Evolutionary conservation across 92 coral and sea anemone species (phyloP), one percentile per base, ranked within the genome.

Genomic region (Diadumene lineata): DNA sequence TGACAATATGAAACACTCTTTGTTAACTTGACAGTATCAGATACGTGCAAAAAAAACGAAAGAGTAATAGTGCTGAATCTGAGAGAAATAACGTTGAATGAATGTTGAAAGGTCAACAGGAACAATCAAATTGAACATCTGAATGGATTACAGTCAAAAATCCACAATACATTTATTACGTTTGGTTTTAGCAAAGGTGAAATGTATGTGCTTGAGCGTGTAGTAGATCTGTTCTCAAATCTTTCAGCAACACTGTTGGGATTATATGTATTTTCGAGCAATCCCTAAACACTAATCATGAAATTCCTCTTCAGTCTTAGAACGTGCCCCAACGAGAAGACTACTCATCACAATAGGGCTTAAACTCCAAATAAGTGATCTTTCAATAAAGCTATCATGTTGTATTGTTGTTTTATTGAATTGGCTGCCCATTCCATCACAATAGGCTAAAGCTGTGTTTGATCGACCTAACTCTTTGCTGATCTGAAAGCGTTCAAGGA

Each of bases 371-470:
- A 25, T 18, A 72, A 15, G 66, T 48, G 77, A 72, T 53, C 17
- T 72, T 72, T 57, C 66, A 72, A 72, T 72, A 56, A 31, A 72
- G 1, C 77, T 72, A 56, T 72, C 67, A 72, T 2, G 28, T 27
- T 24, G 33, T 72, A 32, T 72, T 22, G 48, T 72, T 32, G 56
- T 38, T 32, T 38, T 56, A 61, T 56, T 72, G 62, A 43, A 19
- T 56, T 70, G 53, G 60, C 24, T 25, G 31, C 31, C 55, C 29
- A 22, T 18, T 21, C 31, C 27, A 7, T 27, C 29, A 43, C 27
- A 3, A 55, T 31, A 2, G n/a, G 31, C 21, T 72, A 72, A 72
- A 46, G 65, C 56, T 33, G 21, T 17, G 16, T 19, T 32, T 72
- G 66, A 72, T 1, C 31, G 67, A 27, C 18, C 7, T 27, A 11